Evolutionary conservation across 2,797 vertebrate species (phyloP).

Genomic region (Acipenser oxyrinchus): DNA sequence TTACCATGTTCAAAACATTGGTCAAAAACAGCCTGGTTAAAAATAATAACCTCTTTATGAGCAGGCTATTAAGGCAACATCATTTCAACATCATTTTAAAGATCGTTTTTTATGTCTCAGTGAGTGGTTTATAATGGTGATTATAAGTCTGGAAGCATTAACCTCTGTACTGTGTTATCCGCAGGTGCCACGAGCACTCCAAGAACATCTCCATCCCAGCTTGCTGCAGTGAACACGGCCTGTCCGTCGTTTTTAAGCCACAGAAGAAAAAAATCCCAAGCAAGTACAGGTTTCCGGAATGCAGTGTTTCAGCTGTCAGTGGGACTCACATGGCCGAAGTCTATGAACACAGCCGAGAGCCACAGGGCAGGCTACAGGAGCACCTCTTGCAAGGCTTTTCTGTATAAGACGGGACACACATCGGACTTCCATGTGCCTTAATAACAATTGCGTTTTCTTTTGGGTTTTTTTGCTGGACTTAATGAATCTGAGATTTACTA

Average conservation of each 20-base stretch:
- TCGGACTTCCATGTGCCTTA: too few species aligned
- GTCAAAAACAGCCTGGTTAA: too few species aligned
- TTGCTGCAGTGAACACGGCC: conserved; percentile 31
- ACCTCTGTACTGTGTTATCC: conserved; percentile 9
- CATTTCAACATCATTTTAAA: too few species aligned
- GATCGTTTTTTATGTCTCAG: too few species aligned
- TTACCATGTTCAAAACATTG: too few species aligned
- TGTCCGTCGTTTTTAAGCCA: conserved; percentile 17
- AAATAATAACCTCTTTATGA: too few species aligned
- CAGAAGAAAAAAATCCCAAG: conserved; percentile 2
- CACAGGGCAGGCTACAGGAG: conserved; percentile 24
- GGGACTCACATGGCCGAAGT: conserved; percentile 16
- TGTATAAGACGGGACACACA: conserved; percentile 33
- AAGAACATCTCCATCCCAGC: conserved; percentile 20
- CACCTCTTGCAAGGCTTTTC: conserved; percentile 43
- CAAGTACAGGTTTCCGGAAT: conserved; percentile 11
- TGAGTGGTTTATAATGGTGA: too few species aligned
- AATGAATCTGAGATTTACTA: conserved; percentile 37
- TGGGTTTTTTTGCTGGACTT: conserved; percentile 17
- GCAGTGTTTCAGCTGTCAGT: conserved; percentile 15
- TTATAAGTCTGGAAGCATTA: too few species aligned
- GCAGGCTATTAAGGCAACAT: too few species aligned
- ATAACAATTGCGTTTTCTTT: too few species aligned
- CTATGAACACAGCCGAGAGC: conserved; percentile 19
- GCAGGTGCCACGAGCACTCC: conserved; percentile 40